Conservation (phyloP, 2,797 vertebrate species). For the Lepilemur ruficaudatus region DNA sequence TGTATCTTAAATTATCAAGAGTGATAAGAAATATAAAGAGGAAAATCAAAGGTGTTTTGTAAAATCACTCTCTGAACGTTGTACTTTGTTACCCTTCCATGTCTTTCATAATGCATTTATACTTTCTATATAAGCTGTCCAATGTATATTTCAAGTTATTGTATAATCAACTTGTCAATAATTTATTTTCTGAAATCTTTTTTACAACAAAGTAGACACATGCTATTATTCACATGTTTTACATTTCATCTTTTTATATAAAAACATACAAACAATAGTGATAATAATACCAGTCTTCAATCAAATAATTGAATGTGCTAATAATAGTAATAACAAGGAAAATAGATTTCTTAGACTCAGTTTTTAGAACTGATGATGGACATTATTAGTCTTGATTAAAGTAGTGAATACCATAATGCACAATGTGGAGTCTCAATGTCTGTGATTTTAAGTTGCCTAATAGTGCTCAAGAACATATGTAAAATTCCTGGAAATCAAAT, state of each 20-base stretch:
- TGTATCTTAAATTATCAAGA: not conserved
- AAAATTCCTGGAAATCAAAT: not conserved
- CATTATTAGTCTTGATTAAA: not conserved
- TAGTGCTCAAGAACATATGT: not conserved
- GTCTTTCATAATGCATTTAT: not conserved
- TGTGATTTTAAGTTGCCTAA: not conserved
- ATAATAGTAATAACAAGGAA: not conserved
- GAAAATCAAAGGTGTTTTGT: not conserved
- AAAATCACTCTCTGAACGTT: not conserved
- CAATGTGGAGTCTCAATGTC: not conserved
- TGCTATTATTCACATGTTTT: not conserved
- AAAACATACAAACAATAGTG: not conserved
- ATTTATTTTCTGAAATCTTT: conserved; percentile 5
- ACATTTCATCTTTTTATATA: not conserved
- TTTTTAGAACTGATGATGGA: not conserved
- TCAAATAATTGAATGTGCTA: not conserved
- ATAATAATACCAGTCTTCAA: not conserved
- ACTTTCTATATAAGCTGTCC: not conserved
- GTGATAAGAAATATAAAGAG: not conserved
- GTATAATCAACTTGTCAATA: not conserved
- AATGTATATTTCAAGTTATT: not conserved
- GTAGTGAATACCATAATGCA: not conserved
- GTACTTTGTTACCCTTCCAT: not conserved
- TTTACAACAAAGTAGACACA: not conserved
- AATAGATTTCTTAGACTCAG: not conserved